Conservation (phyloP, 1,140 invertebrate genomes). For the Kradibia gibbosae region DNA sequence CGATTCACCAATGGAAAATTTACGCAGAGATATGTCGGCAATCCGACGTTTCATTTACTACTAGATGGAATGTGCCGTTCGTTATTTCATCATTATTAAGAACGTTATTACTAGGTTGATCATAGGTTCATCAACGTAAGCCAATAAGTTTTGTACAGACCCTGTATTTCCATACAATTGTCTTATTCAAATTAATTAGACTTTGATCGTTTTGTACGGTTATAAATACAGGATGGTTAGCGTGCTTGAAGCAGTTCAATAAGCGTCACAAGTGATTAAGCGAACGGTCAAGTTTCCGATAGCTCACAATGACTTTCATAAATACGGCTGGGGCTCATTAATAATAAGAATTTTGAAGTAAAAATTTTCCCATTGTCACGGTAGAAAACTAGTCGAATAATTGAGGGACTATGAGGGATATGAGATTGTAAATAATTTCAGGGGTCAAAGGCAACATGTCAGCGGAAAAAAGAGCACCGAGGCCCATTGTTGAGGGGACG, state of each 20-base stretch:
- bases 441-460: background rate
- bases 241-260: background rate
- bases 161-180: background rate
- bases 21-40: background rate
- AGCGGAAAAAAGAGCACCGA: background rate
- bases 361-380: background rate
- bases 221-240: background rate
- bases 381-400: background rate
- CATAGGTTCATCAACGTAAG: background rate
- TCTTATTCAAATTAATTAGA: background rate
- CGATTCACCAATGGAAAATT: constrained; percentile 16
- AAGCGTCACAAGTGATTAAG: background rate
- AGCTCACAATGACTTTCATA: background rate
- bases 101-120: background rate
- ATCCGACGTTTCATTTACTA: background rate
- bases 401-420: background rate
- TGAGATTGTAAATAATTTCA: background rate
- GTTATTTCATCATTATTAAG: background rate
- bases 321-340: background rate
- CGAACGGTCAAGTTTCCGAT: background rate
- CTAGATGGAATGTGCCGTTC: background rate
- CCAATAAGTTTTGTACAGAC: background rate
- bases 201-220: background rate
- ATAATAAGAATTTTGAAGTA: background rate
- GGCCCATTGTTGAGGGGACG: background rate